These are phyloP conservation scores for Pseudococcus jackbeardsleyi DNA, from an alignment of 2,888 invertebrate genomes.

Conservation along the genomic window DNA sequence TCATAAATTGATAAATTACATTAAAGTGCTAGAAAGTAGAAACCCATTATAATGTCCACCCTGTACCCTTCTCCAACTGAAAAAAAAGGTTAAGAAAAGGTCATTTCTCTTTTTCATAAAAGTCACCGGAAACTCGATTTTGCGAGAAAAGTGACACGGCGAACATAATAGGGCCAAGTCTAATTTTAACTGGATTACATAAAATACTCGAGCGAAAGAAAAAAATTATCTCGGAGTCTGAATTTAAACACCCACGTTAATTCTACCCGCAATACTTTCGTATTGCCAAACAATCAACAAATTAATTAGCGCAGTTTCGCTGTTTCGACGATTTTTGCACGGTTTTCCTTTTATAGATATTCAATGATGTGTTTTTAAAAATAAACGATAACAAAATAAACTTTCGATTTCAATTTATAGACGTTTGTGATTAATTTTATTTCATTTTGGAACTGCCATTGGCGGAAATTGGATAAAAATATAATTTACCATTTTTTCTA, in stretches of 20 bases:
- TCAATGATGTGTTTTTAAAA: neutral
- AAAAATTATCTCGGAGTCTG: constrained; percentile 1
- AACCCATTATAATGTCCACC: neutral
- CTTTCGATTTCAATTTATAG: neutral
- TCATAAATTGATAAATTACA: neutral
- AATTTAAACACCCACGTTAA: neutral
- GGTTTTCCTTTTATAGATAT: neutral
- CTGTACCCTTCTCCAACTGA: neutral
- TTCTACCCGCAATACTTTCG: neutral
- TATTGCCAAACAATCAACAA: neutral
- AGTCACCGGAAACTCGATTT: constrained; percentile 28
- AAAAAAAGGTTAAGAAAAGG: constrained; percentile 5
- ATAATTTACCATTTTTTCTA: too few relatives aligned
- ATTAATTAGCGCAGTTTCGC: neutral
- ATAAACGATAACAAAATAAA: neutral
- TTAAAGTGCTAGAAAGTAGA: neutral
- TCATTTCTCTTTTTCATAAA: neutral
- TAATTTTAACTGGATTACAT: constrained; percentile 19
- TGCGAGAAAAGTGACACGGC: neutral
- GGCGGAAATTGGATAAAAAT: too few relatives aligned
- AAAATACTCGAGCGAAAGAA: neutral
- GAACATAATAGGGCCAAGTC: neutral
- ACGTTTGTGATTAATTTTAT: too few relatives aligned
- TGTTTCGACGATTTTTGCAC: neutral
- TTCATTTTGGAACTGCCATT: too few relatives aligned